Percentiles rank a stretch among this genome's conserved stretches.
Conservation (phyloP, 2,797 vertebrate species). For the Darevskia mixta region DNA sequence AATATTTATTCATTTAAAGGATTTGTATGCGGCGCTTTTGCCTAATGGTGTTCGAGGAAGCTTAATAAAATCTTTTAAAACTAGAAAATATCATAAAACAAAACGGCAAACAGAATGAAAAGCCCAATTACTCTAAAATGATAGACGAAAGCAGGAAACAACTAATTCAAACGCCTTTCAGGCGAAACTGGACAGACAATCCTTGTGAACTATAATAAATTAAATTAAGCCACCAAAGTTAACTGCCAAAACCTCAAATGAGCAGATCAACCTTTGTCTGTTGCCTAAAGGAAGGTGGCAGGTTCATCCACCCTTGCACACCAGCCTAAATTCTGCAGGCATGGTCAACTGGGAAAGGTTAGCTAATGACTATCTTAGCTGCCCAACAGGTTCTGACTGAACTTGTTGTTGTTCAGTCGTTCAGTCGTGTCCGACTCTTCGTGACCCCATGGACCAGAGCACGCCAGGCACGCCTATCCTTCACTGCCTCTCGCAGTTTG, state of each 20-base stretch:
- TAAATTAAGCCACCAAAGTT: neutral
- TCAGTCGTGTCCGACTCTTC: no score
- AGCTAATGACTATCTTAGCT: neutral
- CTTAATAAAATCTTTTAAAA: constrained; percentile 12
- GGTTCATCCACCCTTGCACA: neutral
- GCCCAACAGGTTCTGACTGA: neutral
- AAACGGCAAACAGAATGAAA: neutral
- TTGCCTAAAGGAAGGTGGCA: neutral
- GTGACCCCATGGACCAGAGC: no score
- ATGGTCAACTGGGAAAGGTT: neutral
- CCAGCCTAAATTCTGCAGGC: neutral
- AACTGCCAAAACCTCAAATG: neutral
- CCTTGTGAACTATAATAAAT: neutral
- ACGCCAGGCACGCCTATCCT: no score
- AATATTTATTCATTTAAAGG: neutral
- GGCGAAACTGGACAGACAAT: neutral
- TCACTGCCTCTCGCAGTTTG: no score
- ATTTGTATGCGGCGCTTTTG: neutral
- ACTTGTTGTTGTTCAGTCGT: no score
- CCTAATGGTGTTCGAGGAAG: neutral
- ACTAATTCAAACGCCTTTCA: neutral
- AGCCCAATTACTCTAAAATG: neutral
- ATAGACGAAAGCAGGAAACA: neutral
- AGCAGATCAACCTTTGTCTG: neutral
- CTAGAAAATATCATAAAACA: neutral